A percentile compares a stretch with the other conserved stretches of the same genome.
Evolutionary conservation across 2,113 vertebrate genomes (phyloP).

Genomic region (Vanacampus margaritifer): DNA sequence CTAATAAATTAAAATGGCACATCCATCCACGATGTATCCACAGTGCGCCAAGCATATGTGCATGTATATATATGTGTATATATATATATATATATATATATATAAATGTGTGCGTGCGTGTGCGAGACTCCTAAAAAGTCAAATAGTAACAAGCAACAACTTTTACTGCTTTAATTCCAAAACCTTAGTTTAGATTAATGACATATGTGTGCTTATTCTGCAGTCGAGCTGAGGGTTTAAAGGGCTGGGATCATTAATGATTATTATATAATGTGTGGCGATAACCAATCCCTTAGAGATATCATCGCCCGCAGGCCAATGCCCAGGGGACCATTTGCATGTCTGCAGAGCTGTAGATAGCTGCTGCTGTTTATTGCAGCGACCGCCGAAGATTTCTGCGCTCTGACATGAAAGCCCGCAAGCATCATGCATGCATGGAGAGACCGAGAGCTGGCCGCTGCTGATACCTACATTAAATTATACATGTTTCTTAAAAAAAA

Average conservation of each 20-base stretch:
- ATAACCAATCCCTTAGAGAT: constrained; percentile 79
- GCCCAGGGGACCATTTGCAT: constrained; percentile 68
- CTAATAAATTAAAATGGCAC: too few relatives aligned
- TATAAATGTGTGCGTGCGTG: too few relatives aligned
- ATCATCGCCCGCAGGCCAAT: constrained; percentile 72
- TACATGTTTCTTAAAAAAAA: neutral
- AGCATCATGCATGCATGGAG: constrained; percentile 35
- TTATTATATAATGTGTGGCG: constrained; percentile 78
- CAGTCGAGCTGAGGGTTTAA: constrained; percentile 67
- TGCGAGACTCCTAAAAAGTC: too few relatives aligned
- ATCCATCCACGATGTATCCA: neutral
- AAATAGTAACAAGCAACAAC: too few relatives aligned
- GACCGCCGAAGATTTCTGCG: constrained; percentile 51
- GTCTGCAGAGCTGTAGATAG: constrained; percentile 70
- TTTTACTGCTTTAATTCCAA: neutral
- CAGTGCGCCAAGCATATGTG: too few relatives aligned
- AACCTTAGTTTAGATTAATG: constrained; percentile 74
- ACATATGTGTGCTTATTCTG: constrained; percentile 66
- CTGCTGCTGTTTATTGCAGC: constrained; percentile 28
- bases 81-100: too few relatives aligned
- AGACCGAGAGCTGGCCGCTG: constrained; percentile 40
- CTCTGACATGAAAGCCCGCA: constrained; percentile 37
- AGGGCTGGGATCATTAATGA: constrained; percentile 78
- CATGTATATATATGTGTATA: too few relatives aligned
- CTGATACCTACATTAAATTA: constrained; percentile 63